These are phyloP conservation scores for Dermatemys mawii DNA, from an alignment of 2,113 vertebrate genomes.

Conservation along the genomic window DNA sequence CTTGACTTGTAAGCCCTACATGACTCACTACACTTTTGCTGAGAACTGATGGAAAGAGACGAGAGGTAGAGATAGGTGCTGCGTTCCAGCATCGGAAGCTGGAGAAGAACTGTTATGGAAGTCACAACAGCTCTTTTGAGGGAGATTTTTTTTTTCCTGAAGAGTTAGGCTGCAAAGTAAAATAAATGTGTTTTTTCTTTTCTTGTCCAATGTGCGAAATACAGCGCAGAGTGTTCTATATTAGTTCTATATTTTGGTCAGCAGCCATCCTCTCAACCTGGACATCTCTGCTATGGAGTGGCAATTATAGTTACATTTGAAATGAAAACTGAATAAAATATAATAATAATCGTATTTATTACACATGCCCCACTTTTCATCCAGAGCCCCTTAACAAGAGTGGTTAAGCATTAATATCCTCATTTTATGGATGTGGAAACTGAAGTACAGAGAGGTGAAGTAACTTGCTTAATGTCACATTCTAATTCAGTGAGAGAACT, in stretches of 20 bases:
- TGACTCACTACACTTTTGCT: not conserved
- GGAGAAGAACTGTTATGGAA: conserved; percentile 3
- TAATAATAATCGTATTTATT: not conserved
- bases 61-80: not conserved
- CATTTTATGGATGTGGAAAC: not conserved
- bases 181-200: not conserved
- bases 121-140: not conserved
- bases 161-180: not conserved
- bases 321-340: not conserved
- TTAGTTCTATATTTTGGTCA: not conserved
- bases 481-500: not conserved
- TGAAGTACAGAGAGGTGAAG: not conserved
- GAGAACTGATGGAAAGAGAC: not conserved
- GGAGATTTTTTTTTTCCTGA: not conserved
- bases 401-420: not conserved
- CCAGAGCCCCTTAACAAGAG: not conserved
- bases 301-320: not conserved
- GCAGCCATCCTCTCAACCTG: not conserved
- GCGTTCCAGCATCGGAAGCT: not conserved
- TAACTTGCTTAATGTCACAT: not conserved
- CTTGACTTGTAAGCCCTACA: not conserved
- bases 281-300: not conserved
- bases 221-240: not conserved
- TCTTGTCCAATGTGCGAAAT: not conserved
- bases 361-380: not conserved